These are phyloP conservation scores for Drosophila heteroneura DNA, from an alignment of 2,888 invertebrate species.

Conservation along the genomic window DNA sequence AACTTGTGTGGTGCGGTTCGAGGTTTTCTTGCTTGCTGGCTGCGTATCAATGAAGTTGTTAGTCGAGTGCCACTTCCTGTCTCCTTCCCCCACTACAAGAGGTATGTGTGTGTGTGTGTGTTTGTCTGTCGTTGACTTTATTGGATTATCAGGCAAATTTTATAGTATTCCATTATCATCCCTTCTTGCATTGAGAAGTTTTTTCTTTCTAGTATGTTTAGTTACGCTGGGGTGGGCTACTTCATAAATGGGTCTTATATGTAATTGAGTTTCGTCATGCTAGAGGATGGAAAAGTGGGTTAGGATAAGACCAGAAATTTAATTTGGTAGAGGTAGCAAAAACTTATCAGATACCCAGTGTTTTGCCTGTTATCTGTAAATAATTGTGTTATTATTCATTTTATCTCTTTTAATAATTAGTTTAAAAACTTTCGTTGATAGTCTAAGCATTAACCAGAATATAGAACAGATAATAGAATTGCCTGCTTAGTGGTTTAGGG, in stretches of 20 bases:
- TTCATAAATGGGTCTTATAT: constrained; percentile 34
- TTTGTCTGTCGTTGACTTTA: constrained; percentile 63
- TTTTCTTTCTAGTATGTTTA: constrained; percentile 47
- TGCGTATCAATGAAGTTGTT: constrained; percentile 77
- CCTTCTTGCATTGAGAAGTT: constrained; percentile 35
- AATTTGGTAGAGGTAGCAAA: background rate
- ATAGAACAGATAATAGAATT: background rate
- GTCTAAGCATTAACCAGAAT: background rate
- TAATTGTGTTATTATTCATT: background rate
- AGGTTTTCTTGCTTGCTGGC: constrained; percentile 26
- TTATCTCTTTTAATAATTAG: background rate
- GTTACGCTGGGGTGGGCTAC: constrained; percentile 14
- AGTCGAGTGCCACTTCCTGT: constrained; percentile 62
- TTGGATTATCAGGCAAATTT: constrained; percentile 80
- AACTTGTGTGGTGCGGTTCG: constrained; percentile 26
- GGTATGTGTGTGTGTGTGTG: constrained; percentile 7
- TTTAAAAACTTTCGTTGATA: background rate
- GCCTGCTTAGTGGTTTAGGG: background rate
- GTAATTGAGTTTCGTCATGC: constrained; percentile 33
- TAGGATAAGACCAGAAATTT: background rate
- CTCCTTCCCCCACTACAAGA: background rate
- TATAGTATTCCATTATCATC: constrained; percentile 57
- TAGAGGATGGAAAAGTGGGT: background rate
- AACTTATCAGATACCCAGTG: background rate
- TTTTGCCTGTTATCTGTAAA: background rate